These are phyloP conservation scores for Stictonetta naevosa DNA, from an alignment of 2,113 vertebrate genomes.

Conservation along the genomic window DNA sequence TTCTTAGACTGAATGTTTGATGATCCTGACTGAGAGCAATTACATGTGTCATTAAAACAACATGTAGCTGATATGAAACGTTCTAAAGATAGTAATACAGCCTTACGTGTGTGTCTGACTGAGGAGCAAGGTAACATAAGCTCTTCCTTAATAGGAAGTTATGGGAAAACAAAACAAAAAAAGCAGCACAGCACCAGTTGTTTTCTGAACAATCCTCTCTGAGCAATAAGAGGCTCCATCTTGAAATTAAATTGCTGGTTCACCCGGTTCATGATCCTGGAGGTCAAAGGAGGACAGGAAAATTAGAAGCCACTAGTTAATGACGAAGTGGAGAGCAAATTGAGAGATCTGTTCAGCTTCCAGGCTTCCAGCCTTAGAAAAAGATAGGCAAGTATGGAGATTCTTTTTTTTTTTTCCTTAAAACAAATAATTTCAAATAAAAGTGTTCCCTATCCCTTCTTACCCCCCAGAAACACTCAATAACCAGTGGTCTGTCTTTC, in stretches of 20 bases:
- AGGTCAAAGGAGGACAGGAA: background rate
- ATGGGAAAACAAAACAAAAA: background rate
- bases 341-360: background rate
- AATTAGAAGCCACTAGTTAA: background rate
- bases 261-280: background rate
- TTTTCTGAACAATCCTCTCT: background rate
- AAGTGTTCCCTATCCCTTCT: no score
- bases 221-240: background rate
- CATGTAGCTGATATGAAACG: background rate
- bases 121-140: background rate
- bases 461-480: background rate
- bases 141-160: background rate
- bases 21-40: background rate
- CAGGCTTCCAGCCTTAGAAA: background rate
- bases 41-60: slow-evolving; percentile 8
- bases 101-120: background rate
- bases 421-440: background rate
- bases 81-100: slow-evolving; percentile 25
- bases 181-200: background rate
- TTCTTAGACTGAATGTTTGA: background rate
- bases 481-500: background rate
- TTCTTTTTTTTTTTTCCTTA: background rate
- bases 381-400: background rate
- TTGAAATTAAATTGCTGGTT: background rate
- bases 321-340: background rate